These are phyloP conservation scores for Listrodromus nycthemerus DNA, from an alignment of 2,888 invertebrate species.

Conservation along the genomic window DNA sequence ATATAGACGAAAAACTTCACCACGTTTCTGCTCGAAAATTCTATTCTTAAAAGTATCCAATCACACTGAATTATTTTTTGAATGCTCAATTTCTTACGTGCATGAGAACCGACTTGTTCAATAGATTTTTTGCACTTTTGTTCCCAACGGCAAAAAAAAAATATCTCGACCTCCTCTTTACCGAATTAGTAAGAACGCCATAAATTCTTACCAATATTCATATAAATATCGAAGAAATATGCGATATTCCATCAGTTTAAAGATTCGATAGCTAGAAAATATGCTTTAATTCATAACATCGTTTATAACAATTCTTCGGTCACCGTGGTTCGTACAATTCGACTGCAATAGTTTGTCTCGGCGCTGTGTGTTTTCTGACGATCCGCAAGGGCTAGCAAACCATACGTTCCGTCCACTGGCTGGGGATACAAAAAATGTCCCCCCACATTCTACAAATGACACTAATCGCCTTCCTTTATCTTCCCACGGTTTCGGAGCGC, in stretches of 20 bases:
- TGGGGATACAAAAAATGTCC: slow-evolving; percentile 76
- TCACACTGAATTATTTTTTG: background rate
- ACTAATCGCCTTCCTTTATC: slow-evolving; percentile 84
- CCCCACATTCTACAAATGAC: slow-evolving; percentile 83
- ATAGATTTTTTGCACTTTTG: background rate
- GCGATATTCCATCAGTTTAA: background rate
- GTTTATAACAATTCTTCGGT: background rate
- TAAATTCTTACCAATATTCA: background rate
- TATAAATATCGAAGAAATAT: background rate
- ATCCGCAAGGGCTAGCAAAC: slow-evolving; percentile 47
- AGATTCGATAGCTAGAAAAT: background rate
- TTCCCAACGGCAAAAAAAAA: background rate
- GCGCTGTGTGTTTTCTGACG: slow-evolving; percentile 37
- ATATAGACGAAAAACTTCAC: slow-evolving; percentile 64
- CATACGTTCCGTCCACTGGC: slow-evolving; percentile 69
- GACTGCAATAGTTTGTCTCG: background rate
- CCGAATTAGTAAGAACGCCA: no score
- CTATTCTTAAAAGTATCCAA: background rate
- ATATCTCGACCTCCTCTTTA: background rate
- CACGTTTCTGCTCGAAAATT: background rate
- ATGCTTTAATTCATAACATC: background rate
- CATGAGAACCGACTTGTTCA: background rate
- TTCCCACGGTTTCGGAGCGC: slow-evolving; percentile 82
- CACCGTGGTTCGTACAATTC: background rate
- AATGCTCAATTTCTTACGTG: background rate